Percentiles rank a stretch among this genome's conserved stretches.
Evolutionary conservation across 2,888 invertebrate genomes (phyloP).

Genomic region (Lordiphosa andalusiaca): DNA sequence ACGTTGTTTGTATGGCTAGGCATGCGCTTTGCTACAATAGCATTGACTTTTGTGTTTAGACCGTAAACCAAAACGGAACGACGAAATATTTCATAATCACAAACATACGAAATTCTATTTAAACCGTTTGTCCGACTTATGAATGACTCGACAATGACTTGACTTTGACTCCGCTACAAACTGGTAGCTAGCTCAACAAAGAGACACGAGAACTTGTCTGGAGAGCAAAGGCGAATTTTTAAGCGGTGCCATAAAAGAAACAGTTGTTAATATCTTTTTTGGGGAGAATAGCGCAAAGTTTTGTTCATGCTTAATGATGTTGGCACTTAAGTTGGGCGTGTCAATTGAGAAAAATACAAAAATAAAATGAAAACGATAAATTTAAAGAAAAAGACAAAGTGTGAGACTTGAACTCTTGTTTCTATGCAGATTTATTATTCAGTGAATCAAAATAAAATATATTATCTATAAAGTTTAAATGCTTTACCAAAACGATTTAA

Average conservation of each 20-base stretch:
- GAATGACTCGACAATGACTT: constrained; percentile 45
- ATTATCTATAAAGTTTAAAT: too few species aligned
- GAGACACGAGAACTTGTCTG: constrained; percentile 25
- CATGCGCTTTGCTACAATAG: constrained; percentile 46
- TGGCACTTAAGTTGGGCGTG: too few species aligned
- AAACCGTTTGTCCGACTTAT: constrained; percentile 38
- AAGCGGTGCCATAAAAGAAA: constrained; percentile 66
- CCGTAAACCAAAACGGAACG: constrained; percentile 52
- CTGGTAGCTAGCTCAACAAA: constrained; percentile 8
- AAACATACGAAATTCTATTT: constrained; percentile 28
- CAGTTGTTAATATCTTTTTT: constrained; percentile 57
- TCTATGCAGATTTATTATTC: too few species aligned
- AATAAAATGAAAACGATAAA: too few species aligned
- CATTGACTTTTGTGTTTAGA: constrained; percentile 40
- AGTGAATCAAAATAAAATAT: too few species aligned
- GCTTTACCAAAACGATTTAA: too few species aligned
- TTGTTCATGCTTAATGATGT: too few species aligned
- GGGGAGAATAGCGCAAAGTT: too few species aligned
- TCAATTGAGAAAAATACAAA: too few species aligned
- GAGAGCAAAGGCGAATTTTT: constrained; percentile 28
- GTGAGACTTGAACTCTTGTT: too few species aligned
- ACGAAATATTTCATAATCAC: constrained; percentile 69
- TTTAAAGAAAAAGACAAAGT: too few species aligned
- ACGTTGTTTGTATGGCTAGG: constrained; percentile 30
- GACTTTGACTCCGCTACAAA: constrained; percentile 10